Evolutionary conservation across 2,888 invertebrate species (phyloP).

Genomic region (Xestia xanthographa): DNA sequence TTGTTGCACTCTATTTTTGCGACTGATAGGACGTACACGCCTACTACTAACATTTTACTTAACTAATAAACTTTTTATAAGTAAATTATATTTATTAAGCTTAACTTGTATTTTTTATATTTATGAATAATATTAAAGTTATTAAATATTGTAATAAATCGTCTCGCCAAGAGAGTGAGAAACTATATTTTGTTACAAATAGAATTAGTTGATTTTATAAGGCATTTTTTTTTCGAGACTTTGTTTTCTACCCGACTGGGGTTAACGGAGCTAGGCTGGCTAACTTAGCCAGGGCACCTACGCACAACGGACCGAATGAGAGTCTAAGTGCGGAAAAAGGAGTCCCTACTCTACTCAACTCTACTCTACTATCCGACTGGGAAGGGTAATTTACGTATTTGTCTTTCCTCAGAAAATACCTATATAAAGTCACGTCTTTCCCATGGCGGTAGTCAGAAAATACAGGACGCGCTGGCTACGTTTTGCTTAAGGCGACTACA

Average conservation of each 20-base stretch:
- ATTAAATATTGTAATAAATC: slow-evolving; percentile 25
- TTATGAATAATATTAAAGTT: slow-evolving; percentile 7
- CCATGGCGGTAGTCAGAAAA: neutral
- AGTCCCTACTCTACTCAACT: too few relatives aligned
- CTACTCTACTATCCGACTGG: neutral
- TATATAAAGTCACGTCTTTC: neutral
- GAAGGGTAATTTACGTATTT: neutral
- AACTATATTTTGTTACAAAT: slow-evolving; percentile 3
- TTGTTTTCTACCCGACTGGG: too few relatives aligned
- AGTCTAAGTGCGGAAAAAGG: too few relatives aligned
- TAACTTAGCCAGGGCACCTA: too few relatives aligned
- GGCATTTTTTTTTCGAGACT: neutral
- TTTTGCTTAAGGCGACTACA: too few relatives aligned
- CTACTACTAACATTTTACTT: slow-evolving; percentile 8
- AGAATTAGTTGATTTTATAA: neutral
- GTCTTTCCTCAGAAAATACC: neutral
- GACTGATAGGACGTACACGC: slow-evolving; percentile 24
- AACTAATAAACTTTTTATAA: slow-evolving; percentile 13
- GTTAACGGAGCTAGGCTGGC: too few relatives aligned
- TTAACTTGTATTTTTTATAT: slow-evolving; percentile 13
- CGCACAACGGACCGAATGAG: too few relatives aligned
- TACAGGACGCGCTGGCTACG: neutral
- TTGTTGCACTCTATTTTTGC: slow-evolving; percentile 40
- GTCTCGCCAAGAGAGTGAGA: neutral
- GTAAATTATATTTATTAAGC: slow-evolving; percentile 38